A percentile compares a stretch with the other conserved stretches of the same genome.
Conservation (phyloP, 2,113 vertebrate species). For the Heterochromis multidens region DNA sequence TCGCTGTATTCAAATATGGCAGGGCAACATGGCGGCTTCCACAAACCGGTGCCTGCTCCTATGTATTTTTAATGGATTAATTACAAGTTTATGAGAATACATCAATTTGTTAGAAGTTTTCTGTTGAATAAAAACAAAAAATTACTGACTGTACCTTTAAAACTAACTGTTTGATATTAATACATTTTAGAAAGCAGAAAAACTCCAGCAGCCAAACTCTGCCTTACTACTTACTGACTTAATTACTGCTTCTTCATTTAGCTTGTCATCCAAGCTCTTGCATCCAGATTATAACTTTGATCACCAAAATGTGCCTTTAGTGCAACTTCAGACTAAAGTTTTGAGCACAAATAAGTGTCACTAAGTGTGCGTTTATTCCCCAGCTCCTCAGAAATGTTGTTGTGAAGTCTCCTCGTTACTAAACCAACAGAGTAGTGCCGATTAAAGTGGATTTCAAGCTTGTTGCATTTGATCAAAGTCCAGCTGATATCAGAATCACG, state of each 20-base stretch:
- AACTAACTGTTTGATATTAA: too few species aligned
- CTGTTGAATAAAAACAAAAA: neutral
- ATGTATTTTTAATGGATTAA: neutral
- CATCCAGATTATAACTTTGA: neutral
- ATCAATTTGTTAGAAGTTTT: neutral
- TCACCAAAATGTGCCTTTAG: neutral
- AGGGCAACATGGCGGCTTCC: neutral
- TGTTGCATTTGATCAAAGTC: conserved; percentile 70
- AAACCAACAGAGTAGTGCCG: conserved; percentile 37
- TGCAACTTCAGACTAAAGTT: neutral
- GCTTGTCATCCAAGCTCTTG: neutral
- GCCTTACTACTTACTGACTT: too few species aligned
- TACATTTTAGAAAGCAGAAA: neutral
- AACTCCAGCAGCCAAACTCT: neutral
- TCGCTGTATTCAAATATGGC: neutral
- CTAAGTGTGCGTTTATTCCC: neutral
- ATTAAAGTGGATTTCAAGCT: conserved; percentile 69
- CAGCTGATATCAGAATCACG: conserved; percentile 63
- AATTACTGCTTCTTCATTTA: too few species aligned
- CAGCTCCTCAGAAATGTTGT: neutral
- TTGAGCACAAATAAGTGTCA: neutral
- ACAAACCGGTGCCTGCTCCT: neutral
- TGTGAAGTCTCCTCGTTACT: conserved; percentile 39
- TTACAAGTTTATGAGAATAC: neutral
- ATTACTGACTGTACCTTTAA: too few species aligned